Percentiles rank a stretch among this genome's conserved stretches.
These are phyloP conservation scores for Drosophila incognita DNA, from an alignment of 2,888 invertebrate genomes.

Conservation along the genomic window DNA sequence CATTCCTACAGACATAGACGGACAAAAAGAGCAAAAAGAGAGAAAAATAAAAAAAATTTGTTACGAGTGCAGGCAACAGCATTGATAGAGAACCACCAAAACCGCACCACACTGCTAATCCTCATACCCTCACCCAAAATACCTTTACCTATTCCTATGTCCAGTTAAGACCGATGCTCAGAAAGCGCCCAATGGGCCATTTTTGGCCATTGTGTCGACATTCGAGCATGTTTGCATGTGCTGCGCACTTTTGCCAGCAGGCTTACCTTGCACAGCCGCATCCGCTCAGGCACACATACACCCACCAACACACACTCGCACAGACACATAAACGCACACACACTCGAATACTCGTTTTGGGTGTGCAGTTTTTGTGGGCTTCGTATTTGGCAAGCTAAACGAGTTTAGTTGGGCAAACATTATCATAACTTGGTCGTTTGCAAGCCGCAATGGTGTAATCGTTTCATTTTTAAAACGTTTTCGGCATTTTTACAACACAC, in stretches of 20 bases:
- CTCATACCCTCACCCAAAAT: not conserved
- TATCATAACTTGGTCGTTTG: slow-evolving; percentile 82
- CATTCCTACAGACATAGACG: slow-evolving; percentile 49
- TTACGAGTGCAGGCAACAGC: slow-evolving; percentile 58
- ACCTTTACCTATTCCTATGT: not conserved
- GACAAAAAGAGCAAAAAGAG: slow-evolving; percentile 30
- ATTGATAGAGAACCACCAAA: slow-evolving; percentile 29
- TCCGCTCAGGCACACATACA: slow-evolving; percentile 15
- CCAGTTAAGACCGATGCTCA: slow-evolving; percentile 37
- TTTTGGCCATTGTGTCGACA: slow-evolving; percentile 46
- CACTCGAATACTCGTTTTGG: slow-evolving; percentile 1
- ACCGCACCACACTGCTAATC: slow-evolving; percentile 7
- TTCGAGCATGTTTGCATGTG: slow-evolving; percentile 68
- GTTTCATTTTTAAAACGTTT: slow-evolving; percentile 80
- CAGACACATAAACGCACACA: slow-evolving; percentile 10
- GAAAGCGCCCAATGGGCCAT: slow-evolving; percentile 65
- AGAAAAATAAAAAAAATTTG: slow-evolving; percentile 53
- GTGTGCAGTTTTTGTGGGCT: slow-evolving; percentile 35
- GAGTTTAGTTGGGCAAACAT: slow-evolving; percentile 81
- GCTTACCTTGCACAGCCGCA: slow-evolving; percentile 59
- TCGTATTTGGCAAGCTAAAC: slow-evolving; percentile 76
- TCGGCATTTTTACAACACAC: slow-evolving; percentile 62
- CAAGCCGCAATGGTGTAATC: slow-evolving; percentile 80
- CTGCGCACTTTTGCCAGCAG: slow-evolving; percentile 58
- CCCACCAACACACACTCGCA: slow-evolving; percentile 6